These are phyloP conservation scores for Romanogobio albipinnatus DNA, from an alignment of 2,113 vertebrate species.

Conservation along the genomic window DNA sequence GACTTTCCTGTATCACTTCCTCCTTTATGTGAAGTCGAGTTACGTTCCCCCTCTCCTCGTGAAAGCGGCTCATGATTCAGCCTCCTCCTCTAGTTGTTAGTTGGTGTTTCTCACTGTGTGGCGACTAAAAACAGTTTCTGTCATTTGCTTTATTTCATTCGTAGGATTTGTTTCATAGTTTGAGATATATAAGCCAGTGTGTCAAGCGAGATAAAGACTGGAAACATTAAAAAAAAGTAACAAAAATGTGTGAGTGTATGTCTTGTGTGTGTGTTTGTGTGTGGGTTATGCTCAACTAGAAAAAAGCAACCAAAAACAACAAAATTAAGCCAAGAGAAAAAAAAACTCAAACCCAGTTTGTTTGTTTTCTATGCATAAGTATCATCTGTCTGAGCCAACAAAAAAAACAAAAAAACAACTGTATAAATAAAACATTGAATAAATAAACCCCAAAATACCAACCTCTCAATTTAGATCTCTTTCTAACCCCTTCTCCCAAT, in stretches of 20 bases:
- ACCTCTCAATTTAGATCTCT: slow-evolving; percentile 57
- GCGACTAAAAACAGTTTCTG: slow-evolving; percentile 56
- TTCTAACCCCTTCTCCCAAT: slow-evolving; percentile 51
- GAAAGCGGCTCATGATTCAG: slow-evolving; percentile 47
- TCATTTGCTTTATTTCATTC: slow-evolving; percentile 62
- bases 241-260: slow-evolving; percentile 51
- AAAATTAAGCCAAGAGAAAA: slow-evolving; percentile 36
- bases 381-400: slow-evolving; percentile 43
- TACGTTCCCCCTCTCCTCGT: slow-evolving; percentile 48
- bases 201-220: slow-evolving; percentile 61
- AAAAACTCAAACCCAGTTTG: slow-evolving; percentile 51
- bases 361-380: slow-evolving; percentile 49
- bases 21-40: slow-evolving; percentile 47
- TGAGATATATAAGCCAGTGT: slow-evolving; percentile 66
- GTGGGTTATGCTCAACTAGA: slow-evolving; percentile 36
- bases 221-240: slow-evolving; percentile 58
- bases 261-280: slow-evolving; percentile 28
- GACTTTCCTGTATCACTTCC: slow-evolving; percentile 54
- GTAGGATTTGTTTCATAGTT: slow-evolving; percentile 62
- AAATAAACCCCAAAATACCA: slow-evolving; percentile 62
- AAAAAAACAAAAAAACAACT: slow-evolving; percentile 41
- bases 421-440: slow-evolving; percentile 60
- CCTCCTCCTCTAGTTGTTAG: slow-evolving; percentile 48
- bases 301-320: slow-evolving; percentile 31
- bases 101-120: slow-evolving; percentile 49